Conservation (phyloP, 1,140 invertebrate genomes). For the Sinonovacula constricta region DNA sequence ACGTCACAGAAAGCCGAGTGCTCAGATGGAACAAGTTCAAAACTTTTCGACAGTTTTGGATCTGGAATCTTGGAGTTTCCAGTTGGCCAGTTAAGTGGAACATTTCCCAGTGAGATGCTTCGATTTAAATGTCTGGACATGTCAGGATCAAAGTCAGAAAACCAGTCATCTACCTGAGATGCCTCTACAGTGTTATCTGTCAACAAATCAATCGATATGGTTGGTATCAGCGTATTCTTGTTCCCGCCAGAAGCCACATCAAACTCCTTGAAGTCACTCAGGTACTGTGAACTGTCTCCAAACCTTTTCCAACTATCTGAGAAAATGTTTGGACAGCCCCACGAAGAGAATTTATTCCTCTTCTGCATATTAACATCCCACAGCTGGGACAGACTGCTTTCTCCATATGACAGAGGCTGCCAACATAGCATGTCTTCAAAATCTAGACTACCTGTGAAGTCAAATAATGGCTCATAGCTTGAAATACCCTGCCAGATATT, state of each 20-base stretch:
- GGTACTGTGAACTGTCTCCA: constrained; percentile 31
- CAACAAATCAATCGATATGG: constrained; percentile 59
- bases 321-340: constrained; percentile 15
- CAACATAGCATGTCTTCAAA: constrained; percentile 22
- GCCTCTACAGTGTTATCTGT: constrained; percentile 51
- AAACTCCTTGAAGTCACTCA: too few relatives aligned
- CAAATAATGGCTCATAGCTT: constrained; percentile 34
- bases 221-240: constrained; percentile 59
- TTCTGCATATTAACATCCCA: constrained; percentile 65
- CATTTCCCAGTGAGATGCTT: constrained; percentile 57
- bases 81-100: constrained; percentile 50
- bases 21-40: constrained; percentile 67
- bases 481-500: constrained; percentile 37
- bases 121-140: constrained; percentile 38
- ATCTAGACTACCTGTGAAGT: not conserved
- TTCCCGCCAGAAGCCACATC: constrained; percentile 1
- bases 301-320: constrained; percentile 29
- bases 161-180: constrained; percentile 46
- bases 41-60: constrained; percentile 58
- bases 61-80: constrained; percentile 22
- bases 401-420: constrained; percentile 22
- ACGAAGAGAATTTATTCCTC: constrained; percentile 42
- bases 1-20: constrained; percentile 68
- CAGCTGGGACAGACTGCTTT: constrained; percentile 48
- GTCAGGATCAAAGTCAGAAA: constrained; percentile 24